These are phyloP conservation scores for Ctenopoma multispine DNA, from an alignment of 2,797 vertebrate genomes.

Conservation along the genomic window DNA sequence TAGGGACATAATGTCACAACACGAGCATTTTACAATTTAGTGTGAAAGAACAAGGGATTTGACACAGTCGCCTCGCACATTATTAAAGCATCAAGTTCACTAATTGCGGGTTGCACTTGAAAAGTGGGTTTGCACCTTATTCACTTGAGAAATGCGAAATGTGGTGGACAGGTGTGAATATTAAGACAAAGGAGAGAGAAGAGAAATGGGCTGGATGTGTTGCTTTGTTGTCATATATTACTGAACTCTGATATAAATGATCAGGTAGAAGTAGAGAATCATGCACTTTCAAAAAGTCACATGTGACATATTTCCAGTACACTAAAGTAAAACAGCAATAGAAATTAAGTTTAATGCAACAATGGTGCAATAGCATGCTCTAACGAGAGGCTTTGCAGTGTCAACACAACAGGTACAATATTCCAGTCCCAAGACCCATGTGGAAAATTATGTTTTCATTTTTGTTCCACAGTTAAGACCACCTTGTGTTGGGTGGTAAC, in stretches of 20 bases:
- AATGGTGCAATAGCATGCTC: background rate
- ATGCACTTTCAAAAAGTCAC: background rate
- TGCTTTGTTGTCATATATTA: constrained; percentile 47
- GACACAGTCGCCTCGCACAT: constrained; percentile 53
- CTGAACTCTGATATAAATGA: constrained; percentile 20
- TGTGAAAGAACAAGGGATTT: constrained; percentile 53
- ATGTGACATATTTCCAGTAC: constrained; percentile 1
- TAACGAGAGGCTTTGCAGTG: background rate
- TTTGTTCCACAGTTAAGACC: too few relatives aligned
- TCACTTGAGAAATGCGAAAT: constrained; percentile 44
- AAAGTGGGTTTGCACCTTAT: constrained; percentile 51
- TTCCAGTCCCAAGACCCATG: background rate
- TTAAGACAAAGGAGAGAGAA: constrained; percentile 15
- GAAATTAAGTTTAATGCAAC: background rate
- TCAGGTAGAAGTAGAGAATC: background rate
- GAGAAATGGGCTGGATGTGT: constrained; percentile 36
- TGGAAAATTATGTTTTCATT: background rate
- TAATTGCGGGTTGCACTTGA: constrained; percentile 54
- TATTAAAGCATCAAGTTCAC: constrained; percentile 64
- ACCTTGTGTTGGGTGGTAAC: too few relatives aligned
- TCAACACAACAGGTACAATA: background rate
- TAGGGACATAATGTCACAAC: constrained; percentile 70
- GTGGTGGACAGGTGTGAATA: constrained; percentile 69
- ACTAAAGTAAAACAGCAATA: background rate
- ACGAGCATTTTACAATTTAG: constrained; percentile 50